Percentiles rank a stretch among this genome's conserved stretches.
These are phyloP conservation scores for Seriola quinqueradiata DNA, from an alignment of 2,113 vertebrate genomes.

Conservation along the genomic window DNA sequence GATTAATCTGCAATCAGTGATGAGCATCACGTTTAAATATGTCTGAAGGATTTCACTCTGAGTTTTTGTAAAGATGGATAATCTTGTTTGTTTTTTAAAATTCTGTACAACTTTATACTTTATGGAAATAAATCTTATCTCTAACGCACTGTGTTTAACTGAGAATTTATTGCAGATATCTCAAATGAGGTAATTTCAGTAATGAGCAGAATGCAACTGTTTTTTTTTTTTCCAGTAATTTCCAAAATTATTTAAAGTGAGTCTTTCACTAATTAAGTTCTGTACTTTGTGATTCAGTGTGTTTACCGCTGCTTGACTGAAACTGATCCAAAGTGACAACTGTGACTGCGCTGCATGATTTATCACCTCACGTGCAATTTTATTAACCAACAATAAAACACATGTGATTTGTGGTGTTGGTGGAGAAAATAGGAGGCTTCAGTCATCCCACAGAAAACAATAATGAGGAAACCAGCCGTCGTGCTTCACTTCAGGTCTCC, in stretches of 20 bases:
- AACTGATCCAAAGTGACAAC: constrained; percentile 23
- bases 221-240: not conserved
- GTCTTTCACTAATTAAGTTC: constrained; percentile 2
- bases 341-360: constrained; percentile 37
- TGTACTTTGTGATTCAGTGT: constrained; percentile 7
- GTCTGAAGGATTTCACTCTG: too few relatives aligned
- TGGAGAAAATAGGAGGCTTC: not conserved
- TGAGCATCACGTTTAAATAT: not conserved
- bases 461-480: not conserved
- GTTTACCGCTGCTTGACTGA: not conserved
- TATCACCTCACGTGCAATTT: constrained; percentile 18
- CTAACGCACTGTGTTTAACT: not conserved
- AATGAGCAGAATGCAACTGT: not conserved
- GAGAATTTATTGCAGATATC: not conserved
- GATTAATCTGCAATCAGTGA: not conserved
- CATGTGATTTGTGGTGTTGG: not conserved
- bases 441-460: not conserved
- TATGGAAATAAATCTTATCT: not conserved
- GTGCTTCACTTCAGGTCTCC: not conserved
- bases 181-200: not conserved
- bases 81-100: too few relatives aligned
- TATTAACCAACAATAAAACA: constrained; percentile 9
- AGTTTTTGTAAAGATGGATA: too few relatives aligned
- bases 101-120: too few relatives aligned
- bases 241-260: not conserved